Base-by-base conservation (phyloP, 2,797 vertebrate genomes). In the Labeo calbasu region DNA sequence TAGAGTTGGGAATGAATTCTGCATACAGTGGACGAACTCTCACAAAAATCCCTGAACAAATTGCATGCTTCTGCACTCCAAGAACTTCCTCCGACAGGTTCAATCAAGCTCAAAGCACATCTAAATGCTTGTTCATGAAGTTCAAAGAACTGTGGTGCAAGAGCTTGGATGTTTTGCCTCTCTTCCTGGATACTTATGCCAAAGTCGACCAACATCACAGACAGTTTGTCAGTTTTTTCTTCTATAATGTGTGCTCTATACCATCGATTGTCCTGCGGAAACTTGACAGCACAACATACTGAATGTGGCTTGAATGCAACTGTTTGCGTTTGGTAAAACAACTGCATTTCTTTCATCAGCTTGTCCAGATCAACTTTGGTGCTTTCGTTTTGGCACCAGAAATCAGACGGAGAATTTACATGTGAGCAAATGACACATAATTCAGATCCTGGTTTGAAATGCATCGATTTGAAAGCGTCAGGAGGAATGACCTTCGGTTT, bases 121-220 rank as follows among this genome's bases (percentile, higher is more conserved):
- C 91, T 93, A 90, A 98, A 97, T 5, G 97, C 96, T 80, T 97
- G 96, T 73, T 85, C 85, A 90, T 97, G 95, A 73, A 98, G 91
- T 81, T 71, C 13, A 19, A 94, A 75, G 87, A 95, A 96, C 81
- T 94, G 91, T 78, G 96, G 95, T 79, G 92, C 79, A 87, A 98
- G 90, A 82, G 91, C 92, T 87, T 92, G 93, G 87, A 99, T 89
- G 81, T 94, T 92, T 83, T 91, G 59, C 82, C 92, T n/a, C 4
- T 90, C 89, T 86, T 95, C 91, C 88, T 92, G 92, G 86, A 95
- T 85, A 19, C 79, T 88, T 48, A 88, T 88, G 43, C 98, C 97
- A 81, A 93, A 96, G 91, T 99, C 97, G 78, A 98, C 94, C 88
- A 97, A 93, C 36, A 95, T 6, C 55, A 98, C 91, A 32, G 89